Base-by-base conservation (phyloP, 2,797 vertebrate species). In the Carapus acus region DNA sequence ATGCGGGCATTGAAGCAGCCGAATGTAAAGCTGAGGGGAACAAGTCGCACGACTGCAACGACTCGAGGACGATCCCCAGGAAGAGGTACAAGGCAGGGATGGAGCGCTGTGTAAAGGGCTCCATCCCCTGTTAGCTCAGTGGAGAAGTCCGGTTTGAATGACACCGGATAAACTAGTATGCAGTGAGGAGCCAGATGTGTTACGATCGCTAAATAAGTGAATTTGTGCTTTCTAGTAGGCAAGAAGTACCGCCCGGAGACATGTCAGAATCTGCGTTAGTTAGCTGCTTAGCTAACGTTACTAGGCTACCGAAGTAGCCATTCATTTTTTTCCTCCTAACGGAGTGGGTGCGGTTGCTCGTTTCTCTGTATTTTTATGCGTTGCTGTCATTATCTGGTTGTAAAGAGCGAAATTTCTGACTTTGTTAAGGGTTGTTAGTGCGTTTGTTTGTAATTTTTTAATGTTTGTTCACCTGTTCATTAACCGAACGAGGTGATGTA, bases 31-130 rank as follows among this genome's bases (percentile, higher is more conserved):
- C 81, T 16, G 80, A 77, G 49, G 56, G 18, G 44, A 57, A 19
- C 62, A 24, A 69, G 22, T 23, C 77, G 34, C 58, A 65, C 7
- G 73, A 52, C 16, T 50, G 55, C 59, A 53, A 57, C 2, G 78
- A 63, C 13, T 43, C 7, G 64, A 82, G 44, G 60, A 83, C 80
- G 27, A 68, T 91, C 46, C 89, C 89, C 53, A 86, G 75, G 66
- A 86, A 79, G 70, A 90, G 89, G 89, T 91, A 84, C 71, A 51
- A 67, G 67, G 70, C 68, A 69, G 71, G 41, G 74, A 72, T 67
- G 71, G 77, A 71, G 70, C 54, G 55, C 52, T 49, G 56, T 47
- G 59, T 24, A 2, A n/a, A 18, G 51, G 48, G 51, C 17, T 72
- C 62, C 48, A 65, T 59, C 58, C 49, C 56, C 41, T 67, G 36